These are phyloP conservation scores for Aquatica leii DNA, from an alignment of 2,888 invertebrate genomes.

Conservation along the genomic window DNA sequence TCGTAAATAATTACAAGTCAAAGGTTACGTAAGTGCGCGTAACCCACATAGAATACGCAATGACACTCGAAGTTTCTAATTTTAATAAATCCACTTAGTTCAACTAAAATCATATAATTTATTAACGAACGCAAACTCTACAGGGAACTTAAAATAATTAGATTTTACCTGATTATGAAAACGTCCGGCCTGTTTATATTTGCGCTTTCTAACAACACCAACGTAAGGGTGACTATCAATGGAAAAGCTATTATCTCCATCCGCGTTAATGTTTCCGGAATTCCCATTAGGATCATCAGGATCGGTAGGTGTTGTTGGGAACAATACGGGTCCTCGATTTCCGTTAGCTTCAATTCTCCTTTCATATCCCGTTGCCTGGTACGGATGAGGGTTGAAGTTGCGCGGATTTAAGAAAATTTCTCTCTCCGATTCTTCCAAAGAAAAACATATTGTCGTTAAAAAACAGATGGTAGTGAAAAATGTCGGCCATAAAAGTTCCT, in stretches of 20 bases:
- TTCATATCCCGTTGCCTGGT: constrained; percentile 36
- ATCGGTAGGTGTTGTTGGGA: constrained; percentile 41
- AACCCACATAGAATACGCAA: too few species aligned
- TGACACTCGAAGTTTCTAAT: too few species aligned
- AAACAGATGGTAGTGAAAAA: constrained; percentile 21
- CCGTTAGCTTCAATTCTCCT: constrained; percentile 19
- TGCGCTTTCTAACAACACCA: constrained; percentile 49
- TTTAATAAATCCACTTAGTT: too few species aligned
- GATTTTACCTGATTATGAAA: constrained; percentile 34
- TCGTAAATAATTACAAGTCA: too few species aligned
- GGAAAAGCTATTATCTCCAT: constrained; percentile 39
- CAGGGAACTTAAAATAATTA: constrained; percentile 1
- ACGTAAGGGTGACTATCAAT: constrained; percentile 51
- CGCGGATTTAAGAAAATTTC: constrained; percentile 57
- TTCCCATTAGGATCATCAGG: constrained; percentile 40
- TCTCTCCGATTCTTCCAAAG: constrained; percentile 52
- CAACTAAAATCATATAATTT: too few species aligned
- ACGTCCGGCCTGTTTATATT: constrained; percentile 44
- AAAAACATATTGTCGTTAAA: constrained; percentile 21
- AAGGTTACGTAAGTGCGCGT: too few species aligned
- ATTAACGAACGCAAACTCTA: neutral
- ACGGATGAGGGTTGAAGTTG: constrained; percentile 61
- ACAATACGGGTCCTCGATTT: constrained; percentile 43
- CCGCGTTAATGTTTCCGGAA: constrained; percentile 32
- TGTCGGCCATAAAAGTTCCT: constrained; percentile 15